Evolutionary conservation across 2,888 invertebrate genomes (phyloP).

Genomic region (Epinotia demarniana): DNA sequence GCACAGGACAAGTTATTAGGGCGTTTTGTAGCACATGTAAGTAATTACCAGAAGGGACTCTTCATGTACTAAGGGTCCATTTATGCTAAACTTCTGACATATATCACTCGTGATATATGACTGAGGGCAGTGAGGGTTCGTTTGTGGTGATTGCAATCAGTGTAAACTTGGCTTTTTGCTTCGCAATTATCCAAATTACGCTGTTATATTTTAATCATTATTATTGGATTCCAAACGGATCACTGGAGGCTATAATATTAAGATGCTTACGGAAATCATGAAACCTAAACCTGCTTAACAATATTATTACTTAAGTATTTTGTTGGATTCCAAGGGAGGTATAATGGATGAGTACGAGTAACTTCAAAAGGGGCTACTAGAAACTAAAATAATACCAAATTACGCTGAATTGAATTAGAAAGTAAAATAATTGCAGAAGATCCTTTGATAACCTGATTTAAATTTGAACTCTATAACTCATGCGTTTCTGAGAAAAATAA

Average conservation of each 20-base stretch:
- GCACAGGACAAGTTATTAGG: constrained; percentile 42
- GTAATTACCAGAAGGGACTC: constrained; percentile 42
- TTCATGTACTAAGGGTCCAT: constrained; percentile 33
- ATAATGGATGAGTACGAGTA: background rate
- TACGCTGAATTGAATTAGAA: background rate
- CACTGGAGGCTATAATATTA: background rate
- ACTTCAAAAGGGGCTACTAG: background rate
- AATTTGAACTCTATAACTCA: no score
- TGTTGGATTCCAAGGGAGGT: background rate
- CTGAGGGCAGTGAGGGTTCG: constrained; percentile 2
- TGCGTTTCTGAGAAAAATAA: no score
- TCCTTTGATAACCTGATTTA: no score
- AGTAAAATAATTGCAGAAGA: no score
- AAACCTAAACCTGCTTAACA: background rate
- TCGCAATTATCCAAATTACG: background rate
- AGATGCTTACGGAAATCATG: background rate
- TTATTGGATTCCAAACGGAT: background rate
- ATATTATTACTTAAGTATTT: background rate
- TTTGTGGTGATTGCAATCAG: background rate
- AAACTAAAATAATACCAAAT: no score
- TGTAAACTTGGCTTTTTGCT: constrained; percentile 7
- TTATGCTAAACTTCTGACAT: constrained; percentile 36
- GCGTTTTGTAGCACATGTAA: constrained; percentile 43
- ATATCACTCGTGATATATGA: constrained; percentile 34
- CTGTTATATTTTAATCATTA: background rate